Evolutionary conservation across 2,113 vertebrate genomes (phyloP).

Genomic region (Hymenochirus boettgeri): DNA sequence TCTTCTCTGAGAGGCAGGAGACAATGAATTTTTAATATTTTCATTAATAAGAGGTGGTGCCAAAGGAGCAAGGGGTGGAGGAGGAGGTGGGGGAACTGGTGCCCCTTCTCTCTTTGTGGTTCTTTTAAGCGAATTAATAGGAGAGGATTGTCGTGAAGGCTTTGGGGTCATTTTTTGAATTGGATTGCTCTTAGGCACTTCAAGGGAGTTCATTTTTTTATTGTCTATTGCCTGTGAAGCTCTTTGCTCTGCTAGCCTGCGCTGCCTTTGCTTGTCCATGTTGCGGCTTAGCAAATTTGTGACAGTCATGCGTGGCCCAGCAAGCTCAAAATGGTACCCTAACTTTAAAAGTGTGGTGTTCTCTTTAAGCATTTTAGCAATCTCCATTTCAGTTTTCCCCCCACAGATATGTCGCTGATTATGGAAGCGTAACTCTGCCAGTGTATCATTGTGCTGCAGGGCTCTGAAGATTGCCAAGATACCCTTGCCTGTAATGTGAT

Average conservation of each 20-base stretch:
- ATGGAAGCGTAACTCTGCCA: slow-evolving; percentile 94
- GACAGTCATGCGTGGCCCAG: slow-evolving; percentile 90
- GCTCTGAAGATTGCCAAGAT: slow-evolving; percentile 91
- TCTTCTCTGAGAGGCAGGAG: slow-evolving; percentile 79
- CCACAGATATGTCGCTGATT: slow-evolving; percentile 97
- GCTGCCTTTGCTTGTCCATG: slow-evolving; percentile 93
- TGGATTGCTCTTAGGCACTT: slow-evolving; percentile 67
- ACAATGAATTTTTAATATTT: slow-evolving; percentile 78
- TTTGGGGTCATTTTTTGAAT: slow-evolving; percentile 59
- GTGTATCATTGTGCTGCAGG: slow-evolving; percentile 79
- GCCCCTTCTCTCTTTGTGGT: slow-evolving; percentile 62
- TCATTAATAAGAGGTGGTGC: slow-evolving; percentile 75
- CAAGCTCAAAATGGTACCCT: slow-evolving; percentile 94
- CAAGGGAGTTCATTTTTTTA: slow-evolving; percentile 77
- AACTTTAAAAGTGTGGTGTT: slow-evolving; percentile 91
- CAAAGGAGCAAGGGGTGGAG: slow-evolving; percentile 76
- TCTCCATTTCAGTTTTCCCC: slow-evolving; percentile 97
- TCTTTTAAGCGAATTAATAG: slow-evolving; percentile 74
- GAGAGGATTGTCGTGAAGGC: slow-evolving; percentile 70
- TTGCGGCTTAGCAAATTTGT: slow-evolving; percentile 94
- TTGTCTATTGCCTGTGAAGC: slow-evolving; percentile 73
- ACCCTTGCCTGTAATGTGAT: slow-evolving; percentile 90
- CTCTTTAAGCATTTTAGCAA: slow-evolving; percentile 87
- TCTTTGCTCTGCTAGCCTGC: slow-evolving; percentile 86
- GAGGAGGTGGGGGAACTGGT: slow-evolving; percentile 51